Percentiles rank a stretch among this genome's conserved stretches.
These are phyloP conservation scores for Porites australiensis DNA, from an alignment of 64 coral and sea anemone species.

Conservation along the genomic window DNA sequence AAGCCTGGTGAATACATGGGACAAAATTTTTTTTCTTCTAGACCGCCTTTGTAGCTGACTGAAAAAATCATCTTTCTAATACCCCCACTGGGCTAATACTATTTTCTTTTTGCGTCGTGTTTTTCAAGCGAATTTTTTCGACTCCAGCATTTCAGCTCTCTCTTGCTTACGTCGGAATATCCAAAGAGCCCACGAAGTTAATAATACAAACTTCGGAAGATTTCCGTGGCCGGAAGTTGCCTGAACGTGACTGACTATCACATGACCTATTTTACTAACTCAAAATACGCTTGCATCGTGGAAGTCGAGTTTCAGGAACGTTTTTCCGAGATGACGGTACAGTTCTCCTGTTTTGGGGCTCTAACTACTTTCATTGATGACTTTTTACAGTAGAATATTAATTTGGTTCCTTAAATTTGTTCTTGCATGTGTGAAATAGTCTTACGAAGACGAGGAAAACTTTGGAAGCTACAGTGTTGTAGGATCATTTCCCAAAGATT, in stretches of 20 bases:
- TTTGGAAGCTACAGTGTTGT: constrained; percentile 99
- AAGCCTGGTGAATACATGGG: too few species aligned
- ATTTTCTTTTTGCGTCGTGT: too few species aligned
- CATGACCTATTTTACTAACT: constrained; percentile 6
- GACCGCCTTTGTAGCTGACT: too few species aligned
- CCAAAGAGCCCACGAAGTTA: neutral
- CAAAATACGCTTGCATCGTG: neutral
- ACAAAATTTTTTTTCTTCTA: too few species aligned
- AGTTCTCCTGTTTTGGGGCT: neutral
- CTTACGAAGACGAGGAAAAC: constrained; percentile 95
- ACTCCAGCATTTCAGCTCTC: too few species aligned
- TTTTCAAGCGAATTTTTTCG: too few species aligned
- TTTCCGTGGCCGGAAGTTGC: constrained; percentile 21
- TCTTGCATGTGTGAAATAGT: constrained; percentile 44
- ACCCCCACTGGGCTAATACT: too few species aligned
- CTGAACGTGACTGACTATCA: constrained; percentile 43
- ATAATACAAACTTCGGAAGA: neutral
- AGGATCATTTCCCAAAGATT: constrained; percentile 98
- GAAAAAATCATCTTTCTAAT: too few species aligned
- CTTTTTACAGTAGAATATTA: neutral
- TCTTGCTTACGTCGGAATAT: too few species aligned
- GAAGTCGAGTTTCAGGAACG: neutral
- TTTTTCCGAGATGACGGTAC: constrained; percentile 17
- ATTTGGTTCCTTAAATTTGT: neutral
- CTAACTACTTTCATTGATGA: neutral